Evolutionary conservation across 1,140 invertebrate genomes (phyloP), one percentile per base, ranked within the genome.

Genomic region (Drosophila pachea): DNA sequence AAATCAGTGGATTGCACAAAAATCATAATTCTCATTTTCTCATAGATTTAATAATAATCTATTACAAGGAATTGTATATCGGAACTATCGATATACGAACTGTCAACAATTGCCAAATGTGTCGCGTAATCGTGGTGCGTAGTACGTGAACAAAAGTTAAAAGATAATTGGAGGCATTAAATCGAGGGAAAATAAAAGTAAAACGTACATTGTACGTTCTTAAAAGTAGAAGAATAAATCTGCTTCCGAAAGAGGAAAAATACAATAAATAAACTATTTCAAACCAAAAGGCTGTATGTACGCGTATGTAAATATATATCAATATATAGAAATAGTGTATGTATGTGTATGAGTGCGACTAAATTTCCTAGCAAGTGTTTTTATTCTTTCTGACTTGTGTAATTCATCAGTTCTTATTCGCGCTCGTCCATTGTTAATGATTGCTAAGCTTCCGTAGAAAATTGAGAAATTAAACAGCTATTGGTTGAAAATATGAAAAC

Each of bases 171-270:
- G 59, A 59, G 59, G 68, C 62, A 40, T 47, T 66, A 52, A 70
- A 66, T 53, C 53, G 54, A 72, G 63, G 42, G 40, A 68, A 68
- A 72, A 42, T 48, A 55, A 56, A 58, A 49, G 54, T 64, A 33
- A 64, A 61, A 67, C 69, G 69, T 73, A 59, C 65, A 68, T 68
- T 73, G 64, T 48, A 68, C 62, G 63, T 75, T 73, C 68, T 65
- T 65, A 75, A 73, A 68, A 59, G 71, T 66, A 47, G 32, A 52
- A 67, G 56, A 58, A 48, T 58, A 35, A 52, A 36, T 35, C 47
- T 71, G 52, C 40, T n/a, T 62, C 52, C 50, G 11, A 22, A 53
- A 22, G 22, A 22, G 22, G 22, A 14, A 66, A 32, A 68, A 54
- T 3, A 58, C 40, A 58, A 54, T 42, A 63, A 42, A 14, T 31